A percentile compares a stretch with the other conserved stretches of the same genome.
Conservation (phyloP, 53 echinoderm and acorn worm species). For the Zoroaster sp. region DNA sequence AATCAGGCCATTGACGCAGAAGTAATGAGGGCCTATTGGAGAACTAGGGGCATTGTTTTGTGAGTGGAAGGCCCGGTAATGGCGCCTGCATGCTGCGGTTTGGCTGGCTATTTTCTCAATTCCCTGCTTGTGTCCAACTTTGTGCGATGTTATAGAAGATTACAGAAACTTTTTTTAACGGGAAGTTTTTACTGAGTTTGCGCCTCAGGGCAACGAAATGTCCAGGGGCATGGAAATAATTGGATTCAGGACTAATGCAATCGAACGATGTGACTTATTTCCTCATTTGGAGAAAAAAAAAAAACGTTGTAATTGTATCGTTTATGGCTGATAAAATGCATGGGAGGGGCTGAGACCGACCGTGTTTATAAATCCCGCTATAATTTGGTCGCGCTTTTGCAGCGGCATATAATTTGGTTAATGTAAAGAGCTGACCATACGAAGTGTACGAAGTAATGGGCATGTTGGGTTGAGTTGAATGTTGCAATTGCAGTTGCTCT, state of each 20-base stretch:
- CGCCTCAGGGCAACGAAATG: neutral
- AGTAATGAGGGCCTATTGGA: neutral
- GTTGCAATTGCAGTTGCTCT: too few relatives aligned
- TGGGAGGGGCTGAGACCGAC: too few relatives aligned
- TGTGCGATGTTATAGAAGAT: neutral
- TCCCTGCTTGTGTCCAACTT: neutral
- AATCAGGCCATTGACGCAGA: constrained; percentile 12
- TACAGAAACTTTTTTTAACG: neutral
- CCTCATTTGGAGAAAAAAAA: too few relatives aligned
- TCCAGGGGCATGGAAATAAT: neutral
- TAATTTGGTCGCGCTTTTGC: too few relatives aligned
- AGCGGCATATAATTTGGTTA: too few relatives aligned
- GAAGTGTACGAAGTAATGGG: too few relatives aligned
- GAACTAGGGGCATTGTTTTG: neutral
- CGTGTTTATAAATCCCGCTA: too few relatives aligned
- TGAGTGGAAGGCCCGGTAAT: neutral
- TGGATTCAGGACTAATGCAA: neutral
- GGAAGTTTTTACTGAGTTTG: neutral
- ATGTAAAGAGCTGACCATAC: too few relatives aligned
- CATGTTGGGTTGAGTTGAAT: too few relatives aligned
- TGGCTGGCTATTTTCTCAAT: neutral
- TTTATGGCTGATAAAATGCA: too few relatives aligned
- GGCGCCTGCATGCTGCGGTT: neutral
- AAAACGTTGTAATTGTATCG: too few relatives aligned
- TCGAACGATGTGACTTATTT: neutral